Base-by-base conservation (phyloP, 2,113 vertebrate species). In the Lepus timidus region DNA sequence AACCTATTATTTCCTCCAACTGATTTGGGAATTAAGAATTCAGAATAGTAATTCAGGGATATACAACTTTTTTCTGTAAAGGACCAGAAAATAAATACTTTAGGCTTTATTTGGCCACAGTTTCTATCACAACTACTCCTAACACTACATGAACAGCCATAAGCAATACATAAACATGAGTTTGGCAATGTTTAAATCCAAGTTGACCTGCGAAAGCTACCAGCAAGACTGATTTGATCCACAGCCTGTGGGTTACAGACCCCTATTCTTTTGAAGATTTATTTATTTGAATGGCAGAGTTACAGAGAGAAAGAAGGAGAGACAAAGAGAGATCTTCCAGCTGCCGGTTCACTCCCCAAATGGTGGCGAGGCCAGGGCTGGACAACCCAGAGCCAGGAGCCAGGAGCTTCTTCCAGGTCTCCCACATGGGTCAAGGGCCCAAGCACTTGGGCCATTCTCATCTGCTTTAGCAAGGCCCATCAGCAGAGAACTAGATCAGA, bases 1-100 rank as follows among this genome's bases (percentile, higher is more conserved):
- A 90, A 78, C 36, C 73, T 92, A 86, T 51, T 86, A 85, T 13
- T 23, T 88, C 51, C 44, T 52, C 88, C 29, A 92, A 84, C 85
- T 62, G 49, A 85, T 49, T 44, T 22, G 52, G 39, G 62, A 67
- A 68, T 61, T 68, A 90, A 86, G 29, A 31, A 33, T 65, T 64
- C 44, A 89, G 70, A 71, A 14, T 71, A 92, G 29, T 86, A 79
- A 33, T 67, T 3, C 27, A 84, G 11, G 3, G 20, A 13, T 13
- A 19, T 16, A 65, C 23, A 76, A 31, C 44, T 62, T 67, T 73
- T 68, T 87, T 65, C 71, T 68, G 2, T 88, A 55, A 93, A 91
- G n/a, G 6, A 44, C 4, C 73, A 88, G 51, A 81, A 12, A 73
- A 5, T 81, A 90, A 85, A 92, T 64, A 86, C 22, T 86, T 76